These are phyloP conservation scores for Sebastes alutus DNA, from an alignment of 2,797 vertebrate species.

Conservation along the genomic window DNA sequence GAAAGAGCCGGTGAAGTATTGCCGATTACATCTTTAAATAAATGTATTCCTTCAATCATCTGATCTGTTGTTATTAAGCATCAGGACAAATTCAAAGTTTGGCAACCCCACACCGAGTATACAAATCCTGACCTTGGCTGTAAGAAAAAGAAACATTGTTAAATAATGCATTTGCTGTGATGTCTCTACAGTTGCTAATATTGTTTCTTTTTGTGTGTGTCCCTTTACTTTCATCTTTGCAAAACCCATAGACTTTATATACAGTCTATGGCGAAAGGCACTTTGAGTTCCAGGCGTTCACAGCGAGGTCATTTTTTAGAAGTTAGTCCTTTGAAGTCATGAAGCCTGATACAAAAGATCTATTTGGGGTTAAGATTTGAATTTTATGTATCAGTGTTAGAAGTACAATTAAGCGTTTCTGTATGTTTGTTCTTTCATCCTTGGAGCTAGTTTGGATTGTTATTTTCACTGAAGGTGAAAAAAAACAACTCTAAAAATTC, in stretches of 20 bases:
- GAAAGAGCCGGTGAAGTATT: background rate
- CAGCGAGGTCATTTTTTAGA: background rate
- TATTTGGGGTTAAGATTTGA: background rate
- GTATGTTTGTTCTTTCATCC: conserved; percentile 14
- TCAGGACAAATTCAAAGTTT: background rate
- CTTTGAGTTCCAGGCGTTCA: background rate
- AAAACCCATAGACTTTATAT: background rate
- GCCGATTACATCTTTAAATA: conserved; percentile 2
- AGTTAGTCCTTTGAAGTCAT: background rate
- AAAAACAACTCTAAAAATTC: background rate
- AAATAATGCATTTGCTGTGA: background rate
- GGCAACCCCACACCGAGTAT: background rate
- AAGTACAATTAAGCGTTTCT: background rate
- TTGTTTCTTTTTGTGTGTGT: background rate
- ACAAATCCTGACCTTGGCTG: background rate
- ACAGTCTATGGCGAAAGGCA: background rate
- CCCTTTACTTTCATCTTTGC: background rate
- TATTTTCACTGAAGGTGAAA: background rate
- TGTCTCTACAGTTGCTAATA: background rate
- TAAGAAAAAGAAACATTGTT: conserved; percentile 2
- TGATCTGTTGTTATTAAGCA: background rate
- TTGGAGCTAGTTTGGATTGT: background rate
- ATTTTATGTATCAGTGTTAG: background rate
- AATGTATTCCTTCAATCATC: background rate
- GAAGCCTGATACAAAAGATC: background rate